Conservation (phyloP, 2,797 vertebrate genomes). For the Cyprinodon diabolis region DNA sequence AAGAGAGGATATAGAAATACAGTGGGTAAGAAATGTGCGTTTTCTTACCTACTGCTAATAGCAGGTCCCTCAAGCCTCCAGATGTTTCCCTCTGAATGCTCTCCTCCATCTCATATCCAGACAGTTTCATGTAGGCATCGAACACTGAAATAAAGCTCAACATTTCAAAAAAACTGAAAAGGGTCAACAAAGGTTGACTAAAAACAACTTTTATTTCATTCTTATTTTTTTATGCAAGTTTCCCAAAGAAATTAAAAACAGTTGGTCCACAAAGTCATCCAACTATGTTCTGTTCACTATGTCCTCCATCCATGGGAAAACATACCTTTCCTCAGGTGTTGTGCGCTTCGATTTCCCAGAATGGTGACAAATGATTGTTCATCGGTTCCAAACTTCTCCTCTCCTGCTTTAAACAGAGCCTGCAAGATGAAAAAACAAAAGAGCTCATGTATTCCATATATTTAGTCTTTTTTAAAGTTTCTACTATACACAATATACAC, state of each 20-base stretch:
- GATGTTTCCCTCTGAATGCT: slow-evolving; percentile 93
- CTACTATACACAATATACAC: no score
- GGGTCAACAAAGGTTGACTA: background rate
- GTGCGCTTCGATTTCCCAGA: slow-evolving; percentile 89
- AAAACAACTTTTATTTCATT: background rate
- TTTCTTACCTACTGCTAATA: slow-evolving; percentile 90
- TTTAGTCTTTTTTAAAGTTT: no score
- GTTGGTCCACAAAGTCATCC: background rate
- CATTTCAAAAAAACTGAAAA: background rate
- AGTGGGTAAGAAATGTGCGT: background rate
- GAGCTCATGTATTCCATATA: no score
- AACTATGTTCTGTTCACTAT: no score
- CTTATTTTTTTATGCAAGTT: background rate
- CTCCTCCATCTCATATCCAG: slow-evolving; percentile 94
- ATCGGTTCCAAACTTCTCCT: slow-evolving; percentile 93
- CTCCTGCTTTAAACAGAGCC: slow-evolving; percentile 92
- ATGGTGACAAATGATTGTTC: slow-evolving; percentile 96
- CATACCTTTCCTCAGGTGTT: slow-evolving; percentile 90
- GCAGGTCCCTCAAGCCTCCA: slow-evolving; percentile 84
- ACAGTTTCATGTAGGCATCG: slow-evolving; percentile 92
- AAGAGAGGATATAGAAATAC: background rate
- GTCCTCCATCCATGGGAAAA: slow-evolving; percentile 6
- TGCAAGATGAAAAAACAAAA: slow-evolving; percentile 53
- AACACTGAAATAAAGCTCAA: slow-evolving; percentile 83
- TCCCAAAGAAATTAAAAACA: background rate